Evolutionary conservation across 2,797 vertebrate species (phyloP), one percentile per base, ranked within the genome.

Genomic region (Crax fasciolata): DNA sequence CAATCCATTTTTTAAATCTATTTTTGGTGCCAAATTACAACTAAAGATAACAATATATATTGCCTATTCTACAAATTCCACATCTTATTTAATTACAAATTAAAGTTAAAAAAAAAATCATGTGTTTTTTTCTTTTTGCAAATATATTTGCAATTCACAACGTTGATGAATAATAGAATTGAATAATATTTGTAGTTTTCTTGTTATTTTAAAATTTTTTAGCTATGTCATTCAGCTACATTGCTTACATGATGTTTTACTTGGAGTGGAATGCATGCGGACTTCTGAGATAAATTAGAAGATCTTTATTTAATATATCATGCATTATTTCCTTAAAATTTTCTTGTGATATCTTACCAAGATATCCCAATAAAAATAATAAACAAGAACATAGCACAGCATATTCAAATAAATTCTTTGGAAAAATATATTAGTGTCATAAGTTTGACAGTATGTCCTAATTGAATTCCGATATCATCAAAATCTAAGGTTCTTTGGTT

Each of bases 81-180:
- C 2, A 8, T 61, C 9, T 24, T 48, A 55, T 61, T 73, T 52
- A 84, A 67, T 93, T 88, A 8, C 6, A 90, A 46, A 67, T 72
- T 78, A 24, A 21, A 71, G 16, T 9, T 20, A 75, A 72, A 46
- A 35, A 35, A 6, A 81, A 63, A 87, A 27, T 21, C 0, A 6
- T 39, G 5, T 1, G 0, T 0, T 13, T 6, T 2, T 6, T 35
- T 75, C 70, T 75, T 1, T 18, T 71, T 54, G 2, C 13, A 65
- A 70, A 63, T 35, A 9, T 25, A 21, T 61, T 78, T 90, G 9
- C 4, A 61, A 27, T 61, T 83, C 17, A 44, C 17, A 61, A 0
- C 19, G 5, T 44, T 49, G 16, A 39, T 48, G 21, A 54, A n/a
- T 39, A 71, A 18, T 38, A 21, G 35, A 27, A 41, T 24, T n/a